A percentile compares a stretch with the other conserved stretches of the same genome.
phyloP scores from a whole-genome alignment of 1,140 invertebrate genomes.

The Luehdorfia chinensis region DNA sequence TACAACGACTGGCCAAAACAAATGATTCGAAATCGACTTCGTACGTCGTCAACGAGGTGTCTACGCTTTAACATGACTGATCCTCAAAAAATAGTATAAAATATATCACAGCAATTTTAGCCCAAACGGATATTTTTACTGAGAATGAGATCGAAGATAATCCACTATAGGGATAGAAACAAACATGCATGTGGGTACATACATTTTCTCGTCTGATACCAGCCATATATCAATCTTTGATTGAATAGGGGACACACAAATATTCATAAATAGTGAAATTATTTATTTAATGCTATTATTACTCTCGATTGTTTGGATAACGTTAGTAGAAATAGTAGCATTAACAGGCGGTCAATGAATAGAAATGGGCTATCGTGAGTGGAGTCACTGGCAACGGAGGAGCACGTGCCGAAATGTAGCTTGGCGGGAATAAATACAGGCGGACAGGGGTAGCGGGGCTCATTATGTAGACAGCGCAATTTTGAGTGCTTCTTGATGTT shows the following conservation, averaged over 20 bases:
- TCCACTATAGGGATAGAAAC: conserved; percentile 36
- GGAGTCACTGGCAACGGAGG: conserved; percentile 33
- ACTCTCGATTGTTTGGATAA: conserved; percentile 6
- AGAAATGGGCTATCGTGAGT: conserved; percentile 1
- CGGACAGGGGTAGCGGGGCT: conserved; percentile 3
- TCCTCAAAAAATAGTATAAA: conserved; percentile 65
- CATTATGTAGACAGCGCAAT: conserved; percentile 77
- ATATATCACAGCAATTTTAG: conserved; percentile 75
- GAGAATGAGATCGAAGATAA: conserved; percentile 55
- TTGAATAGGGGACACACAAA: conserved; percentile 11
- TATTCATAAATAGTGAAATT: conserved; percentile 8
- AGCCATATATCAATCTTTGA: conserved; percentile 5
- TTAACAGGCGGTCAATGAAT: conserved; percentile 23
- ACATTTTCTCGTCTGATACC: conserved; percentile 6
- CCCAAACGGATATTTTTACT: conserved; percentile 47
- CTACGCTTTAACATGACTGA: conserved; percentile 46
- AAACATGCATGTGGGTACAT: conserved; percentile 14
- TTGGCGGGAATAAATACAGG: conserved; percentile 45
- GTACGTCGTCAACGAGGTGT: conserved; percentile 40
- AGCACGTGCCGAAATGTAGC: conserved; percentile 24
- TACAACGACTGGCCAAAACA: conserved; percentile 38
- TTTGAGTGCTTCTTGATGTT: conserved; percentile 90
- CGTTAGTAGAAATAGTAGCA: conserved; percentile 22
- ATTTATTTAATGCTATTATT: conserved; percentile 14
- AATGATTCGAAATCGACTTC: conserved; percentile 42